These are phyloP conservation scores for Hippocampus abdominalis DNA, from an alignment of 2,113 vertebrate genomes.

Conservation along the genomic window DNA sequence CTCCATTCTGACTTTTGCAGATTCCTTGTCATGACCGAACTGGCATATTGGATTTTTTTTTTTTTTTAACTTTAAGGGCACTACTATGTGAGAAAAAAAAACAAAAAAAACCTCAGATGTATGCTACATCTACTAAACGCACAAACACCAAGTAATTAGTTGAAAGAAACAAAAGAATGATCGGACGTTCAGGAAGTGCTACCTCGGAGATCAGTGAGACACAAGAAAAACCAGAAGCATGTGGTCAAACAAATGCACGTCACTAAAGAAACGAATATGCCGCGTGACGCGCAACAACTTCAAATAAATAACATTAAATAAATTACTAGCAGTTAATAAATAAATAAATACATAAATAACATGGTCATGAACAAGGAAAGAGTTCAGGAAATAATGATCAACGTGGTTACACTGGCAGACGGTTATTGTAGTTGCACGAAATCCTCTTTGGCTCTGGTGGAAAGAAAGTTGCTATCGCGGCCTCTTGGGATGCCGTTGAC, in stretches of 20 bases:
- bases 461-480: conserved; percentile 39
- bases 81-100: conserved; percentile 24
- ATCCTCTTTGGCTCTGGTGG: conserved; percentile 46
- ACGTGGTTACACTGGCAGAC: conserved; percentile 20
- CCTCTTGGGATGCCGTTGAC: conserved; percentile 39
- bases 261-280: conserved; percentile 52
- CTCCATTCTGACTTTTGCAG: conserved; percentile 26
- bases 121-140: conserved; percentile 68
- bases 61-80: conserved; percentile 27
- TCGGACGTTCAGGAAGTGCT: conserved; percentile 53
- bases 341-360: conserved; percentile 84
- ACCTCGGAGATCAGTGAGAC: conserved; percentile 42
- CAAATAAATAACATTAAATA: conserved; percentile 76
- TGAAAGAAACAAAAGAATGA: conserved; percentile 36
- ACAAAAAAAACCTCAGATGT: conserved; percentile 31
- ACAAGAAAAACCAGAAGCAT: conserved; percentile 34
- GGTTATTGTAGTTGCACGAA: conserved; percentile 42
- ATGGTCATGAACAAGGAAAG: conserved; percentile 51
- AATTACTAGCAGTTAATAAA: conserved; percentile 79
- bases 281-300: conserved; percentile 48
- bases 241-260: conserved; percentile 56
- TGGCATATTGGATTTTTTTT: not conserved
- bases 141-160: conserved; percentile 29
- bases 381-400: conserved; percentile 32
- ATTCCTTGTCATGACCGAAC: conserved; percentile 6